phyloP scores from a whole-genome alignment of 2,797 vertebrate species.

The Sebastiscus albofasciatus region DNA sequence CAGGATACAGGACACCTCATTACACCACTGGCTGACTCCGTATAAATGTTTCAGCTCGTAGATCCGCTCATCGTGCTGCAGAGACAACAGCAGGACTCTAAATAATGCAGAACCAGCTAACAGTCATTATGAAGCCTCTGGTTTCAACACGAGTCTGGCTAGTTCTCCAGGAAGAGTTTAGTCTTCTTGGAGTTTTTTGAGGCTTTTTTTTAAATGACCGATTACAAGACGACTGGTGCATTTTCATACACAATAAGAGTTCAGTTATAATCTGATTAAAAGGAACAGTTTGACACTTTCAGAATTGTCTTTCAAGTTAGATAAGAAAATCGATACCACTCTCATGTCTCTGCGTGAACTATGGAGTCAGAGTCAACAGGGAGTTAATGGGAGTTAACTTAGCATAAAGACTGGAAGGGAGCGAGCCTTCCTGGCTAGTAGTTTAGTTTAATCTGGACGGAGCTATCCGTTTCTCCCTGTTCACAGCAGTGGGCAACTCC shows the following conservation, averaged over 20 bases:
- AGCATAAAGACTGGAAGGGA: neutral
- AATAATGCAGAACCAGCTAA: conserved; percentile 66
- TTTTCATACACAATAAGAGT: neutral
- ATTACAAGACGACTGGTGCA: neutral
- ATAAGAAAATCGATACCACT: neutral
- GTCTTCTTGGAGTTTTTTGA: neutral
- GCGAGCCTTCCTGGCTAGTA: neutral
- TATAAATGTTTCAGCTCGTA: conserved; percentile 75
- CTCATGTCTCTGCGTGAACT: neutral
- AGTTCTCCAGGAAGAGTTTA: neutral
- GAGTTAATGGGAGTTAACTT: neutral
- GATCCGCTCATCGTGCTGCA: conserved; percentile 45
- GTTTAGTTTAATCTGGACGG: neutral
- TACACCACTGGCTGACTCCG: conserved; percentile 58
- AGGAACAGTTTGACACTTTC: neutral
- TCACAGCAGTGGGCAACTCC: too few species aligned
- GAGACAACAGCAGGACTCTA: conserved; percentile 41
- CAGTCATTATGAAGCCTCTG: conserved; percentile 56
- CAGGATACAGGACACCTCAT: conserved; percentile 73
- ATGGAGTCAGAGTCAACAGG: neutral
- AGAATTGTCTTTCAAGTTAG: neutral
- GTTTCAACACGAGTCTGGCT: conserved; percentile 53
- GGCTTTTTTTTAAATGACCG: neutral
- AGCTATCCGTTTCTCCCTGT: neutral
- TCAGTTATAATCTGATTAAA: neutral